These are phyloP conservation scores for Mirounga angustirostris DNA, from an alignment of 2,113 vertebrate species.

Conservation along the genomic window DNA sequence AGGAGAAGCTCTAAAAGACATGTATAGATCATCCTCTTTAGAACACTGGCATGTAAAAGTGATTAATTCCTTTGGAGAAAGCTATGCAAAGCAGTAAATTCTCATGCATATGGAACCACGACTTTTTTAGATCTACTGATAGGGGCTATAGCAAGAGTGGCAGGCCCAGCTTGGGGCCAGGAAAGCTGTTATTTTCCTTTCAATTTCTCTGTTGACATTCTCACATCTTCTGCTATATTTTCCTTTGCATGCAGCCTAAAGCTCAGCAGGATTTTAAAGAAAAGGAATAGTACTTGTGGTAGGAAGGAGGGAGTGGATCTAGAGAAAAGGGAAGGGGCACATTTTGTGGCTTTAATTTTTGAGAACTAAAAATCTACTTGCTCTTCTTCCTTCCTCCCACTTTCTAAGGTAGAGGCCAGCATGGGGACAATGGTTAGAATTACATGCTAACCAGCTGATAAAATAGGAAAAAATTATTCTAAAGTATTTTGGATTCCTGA, in stretches of 20 bases:
- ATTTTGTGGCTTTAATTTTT: conserved; percentile 35
- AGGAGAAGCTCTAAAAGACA: neutral
- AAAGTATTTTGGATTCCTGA: neutral
- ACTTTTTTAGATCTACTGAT: neutral
- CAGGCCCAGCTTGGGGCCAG: conserved; percentile 29
- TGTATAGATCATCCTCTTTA: neutral
- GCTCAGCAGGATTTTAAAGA: conserved; percentile 55
- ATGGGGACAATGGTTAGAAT: neutral
- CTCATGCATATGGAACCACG: neutral
- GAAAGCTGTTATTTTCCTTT: conserved; percentile 63
- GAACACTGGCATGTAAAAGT: neutral
- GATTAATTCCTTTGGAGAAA: neutral
- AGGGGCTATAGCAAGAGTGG: neutral
- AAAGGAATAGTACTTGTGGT: conserved; percentile 7
- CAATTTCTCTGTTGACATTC: conserved; percentile 61
- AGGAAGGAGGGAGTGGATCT: neutral
- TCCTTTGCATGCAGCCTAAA: conserved; percentile 48
- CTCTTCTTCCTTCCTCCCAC: neutral
- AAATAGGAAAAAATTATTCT: neutral
- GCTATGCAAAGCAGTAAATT: neutral
- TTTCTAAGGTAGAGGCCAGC: neutral
- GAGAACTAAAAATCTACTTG: neutral
- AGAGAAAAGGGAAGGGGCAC: neutral
- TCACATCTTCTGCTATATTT: conserved; percentile 58
- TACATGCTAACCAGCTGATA: neutral